Percentiles rank a stretch among this genome's conserved stretches.
phyloP scores from a whole-genome alignment of 2,113 vertebrate genomes.

The Prolemur simus region DNA sequence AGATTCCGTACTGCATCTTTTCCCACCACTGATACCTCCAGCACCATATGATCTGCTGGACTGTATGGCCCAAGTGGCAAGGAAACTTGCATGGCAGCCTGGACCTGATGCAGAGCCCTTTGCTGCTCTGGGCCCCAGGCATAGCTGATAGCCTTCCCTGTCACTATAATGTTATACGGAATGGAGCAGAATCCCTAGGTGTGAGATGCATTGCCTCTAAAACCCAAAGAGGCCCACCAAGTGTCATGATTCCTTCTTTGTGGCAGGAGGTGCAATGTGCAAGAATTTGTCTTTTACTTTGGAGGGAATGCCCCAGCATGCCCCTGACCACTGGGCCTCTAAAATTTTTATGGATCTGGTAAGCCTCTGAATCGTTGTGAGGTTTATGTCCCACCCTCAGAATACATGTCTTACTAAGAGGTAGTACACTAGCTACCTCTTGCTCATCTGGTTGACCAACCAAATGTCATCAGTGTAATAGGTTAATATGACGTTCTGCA shows the following conservation, averaged over 20 bases:
- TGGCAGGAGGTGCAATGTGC: not conserved
- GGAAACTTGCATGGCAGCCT: not conserved
- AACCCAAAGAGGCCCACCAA: not conserved
- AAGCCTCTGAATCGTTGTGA: not conserved
- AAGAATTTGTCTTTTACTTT: conserved; percentile 3
- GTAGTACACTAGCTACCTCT: not conserved
- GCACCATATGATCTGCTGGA: not conserved
- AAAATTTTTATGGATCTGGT: not conserved
- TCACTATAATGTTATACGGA: not conserved
- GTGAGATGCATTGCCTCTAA: not conserved
- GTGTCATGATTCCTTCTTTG: not conserved
- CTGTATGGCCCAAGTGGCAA: not conserved
- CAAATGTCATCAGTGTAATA: not conserved
- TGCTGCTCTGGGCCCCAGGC: not conserved
- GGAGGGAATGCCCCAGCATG: not conserved
- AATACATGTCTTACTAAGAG: not conserved
- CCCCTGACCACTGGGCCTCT: not conserved
- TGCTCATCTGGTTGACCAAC: not conserved
- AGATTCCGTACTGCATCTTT: not conserved
- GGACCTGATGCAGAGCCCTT: not conserved
- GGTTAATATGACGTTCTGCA: not conserved
- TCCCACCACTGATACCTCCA: not conserved
- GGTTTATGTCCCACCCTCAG: not conserved
- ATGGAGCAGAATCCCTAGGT: not conserved
- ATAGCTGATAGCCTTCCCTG: not conserved